phyloP scores from a whole-genome alignment of 2,797 vertebrate genomes.

The Danio albolineatus region DNA sequence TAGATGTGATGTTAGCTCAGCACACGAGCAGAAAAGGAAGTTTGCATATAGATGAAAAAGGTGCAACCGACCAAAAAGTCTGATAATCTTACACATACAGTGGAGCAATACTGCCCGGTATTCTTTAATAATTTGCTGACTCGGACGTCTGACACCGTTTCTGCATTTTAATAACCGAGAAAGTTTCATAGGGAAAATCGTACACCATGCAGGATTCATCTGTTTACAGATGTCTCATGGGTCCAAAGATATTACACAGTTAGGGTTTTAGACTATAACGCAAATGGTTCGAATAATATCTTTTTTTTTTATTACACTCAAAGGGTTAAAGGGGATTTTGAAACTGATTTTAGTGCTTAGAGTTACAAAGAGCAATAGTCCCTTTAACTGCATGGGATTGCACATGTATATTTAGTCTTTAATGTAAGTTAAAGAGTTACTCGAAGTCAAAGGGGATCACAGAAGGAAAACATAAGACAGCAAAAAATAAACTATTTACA shows the following conservation, averaged over 20 bases:
- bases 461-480: slow-evolving; percentile 63
- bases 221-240: slow-evolving; percentile 30
- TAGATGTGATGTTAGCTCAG: slow-evolving; percentile 46
- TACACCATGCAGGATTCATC: slow-evolving; percentile 32
- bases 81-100: slow-evolving; percentile 29
- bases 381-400: slow-evolving; percentile 61
- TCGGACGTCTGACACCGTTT: slow-evolving; percentile 12
- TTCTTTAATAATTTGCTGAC: slow-evolving; percentile 15
- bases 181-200: slow-evolving; percentile 21
- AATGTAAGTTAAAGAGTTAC: slow-evolving; percentile 26
- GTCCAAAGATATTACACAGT: slow-evolving; percentile 5
- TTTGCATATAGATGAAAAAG: slow-evolving; percentile 61
- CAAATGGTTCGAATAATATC: not conserved
- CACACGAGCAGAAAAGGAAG: slow-evolving; percentile 36
- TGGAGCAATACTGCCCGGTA: slow-evolving; percentile 11
- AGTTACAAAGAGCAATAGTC: slow-evolving; percentile 47
- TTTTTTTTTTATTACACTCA: slow-evolving; percentile 55
- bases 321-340: slow-evolving; percentile 63
- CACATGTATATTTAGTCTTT: slow-evolving; percentile 35
- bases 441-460: slow-evolving; percentile 69
- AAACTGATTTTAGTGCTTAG: slow-evolving; percentile 38
- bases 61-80: slow-evolving; percentile 48
- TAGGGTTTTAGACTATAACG: not conserved
- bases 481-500: slow-evolving; percentile 74
- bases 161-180: slow-evolving; percentile 28